Percentiles rank a stretch among this genome's conserved stretches.
These are phyloP conservation scores for Whitmania pigra DNA, from an alignment of 1,140 invertebrate genomes.

Conservation along the genomic window DNA sequence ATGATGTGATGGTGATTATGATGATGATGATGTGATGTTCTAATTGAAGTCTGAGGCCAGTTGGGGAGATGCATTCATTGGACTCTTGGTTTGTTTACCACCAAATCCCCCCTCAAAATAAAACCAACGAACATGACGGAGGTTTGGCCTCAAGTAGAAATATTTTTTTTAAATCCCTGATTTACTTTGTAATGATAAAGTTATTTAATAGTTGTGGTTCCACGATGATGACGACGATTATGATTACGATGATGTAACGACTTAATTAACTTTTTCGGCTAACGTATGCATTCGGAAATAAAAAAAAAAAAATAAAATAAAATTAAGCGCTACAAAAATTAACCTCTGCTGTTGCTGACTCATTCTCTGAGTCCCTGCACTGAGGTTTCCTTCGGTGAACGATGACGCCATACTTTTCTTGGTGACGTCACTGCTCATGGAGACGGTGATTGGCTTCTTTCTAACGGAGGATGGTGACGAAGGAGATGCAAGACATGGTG, in stretches of 20 bases:
- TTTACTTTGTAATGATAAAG: too few species aligned
- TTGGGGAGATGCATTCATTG: too few species aligned
- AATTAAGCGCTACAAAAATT: not conserved
- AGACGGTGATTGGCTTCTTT: not conserved
- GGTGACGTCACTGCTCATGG: not conserved
- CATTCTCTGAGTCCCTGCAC: not conserved
- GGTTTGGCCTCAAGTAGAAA: too few species aligned
- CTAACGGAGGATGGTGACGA: not conserved
- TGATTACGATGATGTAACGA: constrained; percentile 6
- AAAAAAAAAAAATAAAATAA: too few species aligned
- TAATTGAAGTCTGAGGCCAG: too few species aligned
- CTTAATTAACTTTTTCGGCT: not conserved
- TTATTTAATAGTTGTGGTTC: too few species aligned
- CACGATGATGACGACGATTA: constrained; percentile 5
- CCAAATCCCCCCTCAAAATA: too few species aligned
- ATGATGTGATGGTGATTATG: too few species aligned
- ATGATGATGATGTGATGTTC: too few species aligned
- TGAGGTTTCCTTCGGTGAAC: not conserved
- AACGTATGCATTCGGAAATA: constrained; percentile 1
- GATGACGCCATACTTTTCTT: not conserved
- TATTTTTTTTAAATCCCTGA: too few species aligned
- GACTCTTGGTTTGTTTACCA: too few species aligned
- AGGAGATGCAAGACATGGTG: not conserved
- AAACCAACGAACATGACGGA: too few species aligned
- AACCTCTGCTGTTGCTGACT: not conserved